Conservation (phyloP, 2,113 vertebrate species). For the Spea bombifrons region DNA sequence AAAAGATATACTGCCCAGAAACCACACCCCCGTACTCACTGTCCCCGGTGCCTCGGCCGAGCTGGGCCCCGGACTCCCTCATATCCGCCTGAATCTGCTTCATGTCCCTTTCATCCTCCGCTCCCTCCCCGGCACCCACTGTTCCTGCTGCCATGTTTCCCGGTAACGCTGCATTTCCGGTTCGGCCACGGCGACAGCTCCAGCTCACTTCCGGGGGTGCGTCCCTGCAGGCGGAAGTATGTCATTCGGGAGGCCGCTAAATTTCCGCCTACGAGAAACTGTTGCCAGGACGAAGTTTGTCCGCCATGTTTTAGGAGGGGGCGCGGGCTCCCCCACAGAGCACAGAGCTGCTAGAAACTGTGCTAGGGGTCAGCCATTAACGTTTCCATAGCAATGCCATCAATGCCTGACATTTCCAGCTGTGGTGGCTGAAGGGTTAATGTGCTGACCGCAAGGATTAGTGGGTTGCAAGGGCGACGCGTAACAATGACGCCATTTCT, state of each 20-base stretch:
- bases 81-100: constrained; percentile 8
- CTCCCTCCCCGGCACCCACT: background rate
- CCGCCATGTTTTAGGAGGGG: background rate
- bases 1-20: too few relatives aligned
- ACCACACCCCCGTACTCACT: constrained; percentile 2
- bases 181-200: constrained; percentile 25
- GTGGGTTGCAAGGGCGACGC: too few relatives aligned
- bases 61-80: constrained; percentile 2
- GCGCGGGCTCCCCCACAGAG: too few relatives aligned
- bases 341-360: too few relatives aligned
- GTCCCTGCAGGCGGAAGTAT: background rate
- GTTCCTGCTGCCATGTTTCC: constrained; percentile 9
- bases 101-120: constrained; percentile 21
- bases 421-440: too few relatives aligned
- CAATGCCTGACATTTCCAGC: too few relatives aligned
- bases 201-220: constrained; percentile 32
- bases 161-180: constrained; percentile 27
- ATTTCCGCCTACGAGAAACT: background rate
- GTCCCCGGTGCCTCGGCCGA: background rate
- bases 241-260: background rate
- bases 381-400: too few relatives aligned
- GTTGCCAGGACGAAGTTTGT: too few relatives aligned
- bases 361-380: too few relatives aligned
- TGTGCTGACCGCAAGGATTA: too few relatives aligned
- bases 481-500: too few relatives aligned